A percentile compares a stretch with the other conserved stretches of the same genome.
Conservation (phyloP, 2,797 vertebrate genomes). For the Poeciliopsis presidionis region DNA sequence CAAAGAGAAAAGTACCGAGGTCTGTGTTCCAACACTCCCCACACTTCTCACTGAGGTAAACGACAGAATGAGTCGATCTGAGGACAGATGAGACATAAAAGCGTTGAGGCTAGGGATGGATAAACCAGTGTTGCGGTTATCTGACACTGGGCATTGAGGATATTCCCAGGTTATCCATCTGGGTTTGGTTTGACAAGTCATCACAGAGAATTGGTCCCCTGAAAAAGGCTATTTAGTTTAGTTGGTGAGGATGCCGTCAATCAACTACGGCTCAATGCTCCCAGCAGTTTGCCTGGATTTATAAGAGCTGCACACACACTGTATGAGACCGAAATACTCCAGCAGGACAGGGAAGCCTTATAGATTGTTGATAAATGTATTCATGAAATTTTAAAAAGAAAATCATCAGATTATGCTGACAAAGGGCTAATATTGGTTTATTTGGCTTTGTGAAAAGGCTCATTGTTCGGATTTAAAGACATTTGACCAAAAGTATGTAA, state of each 20-base stretch:
- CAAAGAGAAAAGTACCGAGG: slow-evolving; percentile 28
- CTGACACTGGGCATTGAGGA: slow-evolving; percentile 38
- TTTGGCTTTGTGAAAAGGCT: background rate
- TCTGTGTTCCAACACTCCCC: slow-evolving; percentile 34
- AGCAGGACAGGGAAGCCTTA: background rate
- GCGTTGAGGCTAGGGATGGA: slow-evolving; percentile 16
- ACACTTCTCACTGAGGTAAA: slow-evolving; percentile 29
- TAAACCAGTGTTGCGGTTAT: slow-evolving; percentile 42
- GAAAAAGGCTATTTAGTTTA: slow-evolving; percentile 37
- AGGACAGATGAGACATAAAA: slow-evolving; percentile 26
- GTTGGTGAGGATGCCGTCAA: slow-evolving; percentile 45
- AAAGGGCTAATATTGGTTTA: background rate
- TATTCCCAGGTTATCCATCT: slow-evolving; percentile 52
- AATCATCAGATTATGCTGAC: background rate
- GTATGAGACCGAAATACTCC: no score
- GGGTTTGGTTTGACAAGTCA: slow-evolving; percentile 64
- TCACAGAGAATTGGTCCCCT: slow-evolving; percentile 41
- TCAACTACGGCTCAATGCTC: slow-evolving; percentile 44
- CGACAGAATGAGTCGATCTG: slow-evolving; percentile 33
- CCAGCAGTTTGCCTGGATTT: slow-evolving; percentile 7
- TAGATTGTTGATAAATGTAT: background rate
- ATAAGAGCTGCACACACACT: background rate
- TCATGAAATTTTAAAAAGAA: background rate
- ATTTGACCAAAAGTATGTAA: background rate
- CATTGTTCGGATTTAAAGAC: background rate